Evolutionary conservation across 2,113 vertebrate genomes (phyloP), one percentile per base, ranked within the genome.

Genomic region (Spea bombifrons): DNA sequence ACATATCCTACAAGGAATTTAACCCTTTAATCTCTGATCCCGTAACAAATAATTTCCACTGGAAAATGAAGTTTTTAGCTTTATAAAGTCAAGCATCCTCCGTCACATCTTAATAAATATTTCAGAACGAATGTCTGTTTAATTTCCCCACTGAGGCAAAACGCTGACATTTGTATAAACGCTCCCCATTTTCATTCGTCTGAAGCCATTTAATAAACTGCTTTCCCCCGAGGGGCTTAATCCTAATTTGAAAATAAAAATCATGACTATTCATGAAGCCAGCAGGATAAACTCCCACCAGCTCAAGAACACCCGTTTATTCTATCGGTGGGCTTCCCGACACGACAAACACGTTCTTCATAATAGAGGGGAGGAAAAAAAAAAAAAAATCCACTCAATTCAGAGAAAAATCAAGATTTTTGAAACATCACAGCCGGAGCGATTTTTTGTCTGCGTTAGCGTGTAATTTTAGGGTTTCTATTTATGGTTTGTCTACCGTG

Each of bases 381-480:
- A 53, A 46, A 9, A 8, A 17, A 12, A 55, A 71, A 53, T 71
- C 44, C 44, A 65, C 77, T 73, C 9, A 59, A 73, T 79, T 79
- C 77, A 16, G 77, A 59, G 70, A 57, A 80, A 30, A 80, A 80
- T 80, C 71, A 80, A 66, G 64, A 73, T 80, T 71, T 80, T 68
- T 73, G 77, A 73, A 73, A 73, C 77, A 73, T 80, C 71, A 73
- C 71, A 79, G 77, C 64, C 71, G 64, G 76, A 72, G 64, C 61
- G 53, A 59, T 57, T 80, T 30, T 30, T 73, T 80, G 67, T 80
- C 73, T 80, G 77, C 77, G 73, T 80, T 80, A 57, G 77, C 77
- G 57, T 30, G 45, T 80, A 73, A 80, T 80, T 80, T 80, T 80
- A 73, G 77, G 77, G 53, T 67, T 80, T 73, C 71, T 73, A 73